Percentiles rank a stretch among this genome's conserved stretches.
phyloP scores from a whole-genome alignment of 2,797 vertebrate genomes.

The Pseudochirops corinnae region DNA sequence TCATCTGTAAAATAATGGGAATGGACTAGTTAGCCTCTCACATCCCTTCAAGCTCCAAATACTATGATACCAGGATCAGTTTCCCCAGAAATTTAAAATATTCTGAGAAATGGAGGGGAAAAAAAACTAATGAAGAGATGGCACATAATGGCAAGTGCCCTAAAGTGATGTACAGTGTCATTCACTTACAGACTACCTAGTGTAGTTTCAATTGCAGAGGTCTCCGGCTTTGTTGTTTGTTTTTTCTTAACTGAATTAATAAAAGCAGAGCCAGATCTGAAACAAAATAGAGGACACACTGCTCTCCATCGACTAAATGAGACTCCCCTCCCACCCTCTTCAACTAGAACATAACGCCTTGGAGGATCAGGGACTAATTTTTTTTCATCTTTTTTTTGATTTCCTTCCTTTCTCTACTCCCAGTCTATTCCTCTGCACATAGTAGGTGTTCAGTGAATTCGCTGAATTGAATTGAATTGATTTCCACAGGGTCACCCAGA shows the following conservation, averaged over 20 bases:
- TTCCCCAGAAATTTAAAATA: not conserved
- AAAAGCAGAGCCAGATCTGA: not conserved
- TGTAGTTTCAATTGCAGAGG: not conserved
- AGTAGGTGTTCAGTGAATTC: not conserved
- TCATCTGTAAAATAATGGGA: not conserved
- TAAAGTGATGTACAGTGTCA: not conserved
- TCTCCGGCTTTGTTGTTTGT: not conserved
- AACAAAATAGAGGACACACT: not conserved
- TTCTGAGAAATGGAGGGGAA: not conserved
- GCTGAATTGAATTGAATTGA: not conserved
- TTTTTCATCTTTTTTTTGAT: not conserved
- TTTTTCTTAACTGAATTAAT: not conserved
- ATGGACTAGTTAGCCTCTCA: not conserved
- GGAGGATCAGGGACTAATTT: not conserved
- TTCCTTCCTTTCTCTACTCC: not conserved
- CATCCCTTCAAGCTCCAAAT: not conserved
- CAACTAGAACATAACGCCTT: not conserved
- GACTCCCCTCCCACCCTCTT: not conserved
- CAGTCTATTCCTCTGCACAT: not conserved
- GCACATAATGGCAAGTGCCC: not conserved
- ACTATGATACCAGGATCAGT: not conserved
- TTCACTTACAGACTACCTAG: not conserved
- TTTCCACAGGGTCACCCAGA: not conserved
- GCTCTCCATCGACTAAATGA: not conserved
- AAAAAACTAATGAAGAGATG: not conserved